Evolutionary conservation across 1,140 invertebrate species (phyloP).

Genomic region (Tyrophagus putrescentiae): DNA sequence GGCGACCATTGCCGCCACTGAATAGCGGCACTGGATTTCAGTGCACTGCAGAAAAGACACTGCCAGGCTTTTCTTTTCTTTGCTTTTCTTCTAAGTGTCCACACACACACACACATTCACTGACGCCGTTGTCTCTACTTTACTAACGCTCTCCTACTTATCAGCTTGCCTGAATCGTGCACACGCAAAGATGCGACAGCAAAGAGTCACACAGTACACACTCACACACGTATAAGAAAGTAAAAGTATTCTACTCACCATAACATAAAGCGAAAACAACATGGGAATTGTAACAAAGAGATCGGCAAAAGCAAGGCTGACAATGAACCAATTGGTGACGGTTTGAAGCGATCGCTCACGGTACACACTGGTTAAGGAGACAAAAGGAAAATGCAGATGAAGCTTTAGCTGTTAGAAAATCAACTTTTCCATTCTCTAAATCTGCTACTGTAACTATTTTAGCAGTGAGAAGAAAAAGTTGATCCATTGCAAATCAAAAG

Average conservation of each 20-base stretch:
- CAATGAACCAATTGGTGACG: constrained; percentile 96
- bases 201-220: background rate
- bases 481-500: background rate
- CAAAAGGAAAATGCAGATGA: background rate
- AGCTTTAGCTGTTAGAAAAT: background rate
- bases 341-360: constrained; percentile 76
- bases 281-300: constrained; percentile 91
- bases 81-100: background rate
- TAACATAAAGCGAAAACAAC: constrained; percentile 93
- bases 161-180: too few relatives aligned
- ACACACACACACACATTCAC: constrained; percentile 1
- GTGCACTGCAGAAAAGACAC: background rate
- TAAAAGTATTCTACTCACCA: constrained; percentile 52
- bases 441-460: too few relatives aligned
- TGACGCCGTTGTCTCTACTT: too few relatives aligned
- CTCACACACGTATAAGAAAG: background rate
- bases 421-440: too few relatives aligned
- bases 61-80: background rate
- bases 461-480: background rate
- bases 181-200: too few relatives aligned
- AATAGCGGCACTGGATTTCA: too few relatives aligned
- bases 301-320: constrained; percentile 90
- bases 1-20: background rate
- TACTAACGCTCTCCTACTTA: too few relatives aligned
- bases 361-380: constrained; percentile 56